Conservation (phyloP, 2,888 invertebrate species). For the Venustoraphidia nigricollis region DNA sequence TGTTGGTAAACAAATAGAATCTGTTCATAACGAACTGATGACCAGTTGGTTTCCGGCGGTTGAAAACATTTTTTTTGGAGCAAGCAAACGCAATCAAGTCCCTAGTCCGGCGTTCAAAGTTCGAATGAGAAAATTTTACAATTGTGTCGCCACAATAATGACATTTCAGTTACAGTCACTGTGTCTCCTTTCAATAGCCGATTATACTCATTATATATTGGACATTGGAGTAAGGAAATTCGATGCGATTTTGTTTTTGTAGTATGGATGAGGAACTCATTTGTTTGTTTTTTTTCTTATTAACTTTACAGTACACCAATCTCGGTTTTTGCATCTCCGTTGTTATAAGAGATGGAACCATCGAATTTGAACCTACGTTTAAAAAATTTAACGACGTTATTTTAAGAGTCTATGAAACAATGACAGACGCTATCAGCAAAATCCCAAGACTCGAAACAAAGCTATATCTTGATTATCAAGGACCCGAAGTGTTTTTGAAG, state of each 20-base stretch:
- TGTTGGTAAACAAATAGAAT: slow-evolving; percentile 44
- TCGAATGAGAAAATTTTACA: slow-evolving; percentile 62
- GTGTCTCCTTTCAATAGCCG: slow-evolving; percentile 62
- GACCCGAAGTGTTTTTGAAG: slow-evolving; percentile 19
- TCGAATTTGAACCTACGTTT: slow-evolving; percentile 61
- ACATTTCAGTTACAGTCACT: slow-evolving; percentile 71
- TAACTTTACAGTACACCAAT: slow-evolving; percentile 38
- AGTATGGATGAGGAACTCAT: slow-evolving; percentile 3
- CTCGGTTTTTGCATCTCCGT: slow-evolving; percentile 49
- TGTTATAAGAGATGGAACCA: slow-evolving; percentile 38
- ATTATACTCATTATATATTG: slow-evolving; percentile 61
- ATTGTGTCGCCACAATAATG: slow-evolving; percentile 77
- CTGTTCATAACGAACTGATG: slow-evolving; percentile 47
- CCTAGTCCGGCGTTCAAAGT: slow-evolving; percentile 48
- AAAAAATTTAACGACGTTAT: slow-evolving; percentile 57
- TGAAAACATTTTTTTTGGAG: slow-evolving; percentile 46
- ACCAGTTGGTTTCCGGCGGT: slow-evolving; percentile 49
- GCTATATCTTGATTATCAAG: slow-evolving; percentile 48
- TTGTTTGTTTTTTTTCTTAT: slow-evolving; percentile 1
- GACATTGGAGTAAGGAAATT: slow-evolving; percentile 49
- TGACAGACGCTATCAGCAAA: slow-evolving; percentile 53
- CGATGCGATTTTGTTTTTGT: background rate
- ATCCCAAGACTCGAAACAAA: slow-evolving; percentile 69
- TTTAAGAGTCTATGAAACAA: slow-evolving; percentile 52
- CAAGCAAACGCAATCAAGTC: slow-evolving; percentile 47